Base-by-base conservation (phyloP, 2,888 invertebrate species). In the Trissoscelio sp. region DNA sequence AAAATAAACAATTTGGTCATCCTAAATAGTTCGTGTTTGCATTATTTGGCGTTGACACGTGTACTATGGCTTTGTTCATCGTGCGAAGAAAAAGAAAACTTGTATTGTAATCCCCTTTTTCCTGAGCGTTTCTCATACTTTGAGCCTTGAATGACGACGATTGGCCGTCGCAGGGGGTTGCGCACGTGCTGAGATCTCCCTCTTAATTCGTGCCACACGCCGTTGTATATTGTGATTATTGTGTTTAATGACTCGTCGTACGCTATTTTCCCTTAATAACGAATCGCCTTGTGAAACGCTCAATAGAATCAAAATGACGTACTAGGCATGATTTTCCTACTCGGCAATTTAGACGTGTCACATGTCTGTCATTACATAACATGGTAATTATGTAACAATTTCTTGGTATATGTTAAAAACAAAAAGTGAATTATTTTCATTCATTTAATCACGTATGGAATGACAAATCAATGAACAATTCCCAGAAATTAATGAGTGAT, bases 191-290 rank as follows among this genome's bases (percentile, higher is more conserved):
- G 53, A 81, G 78, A 80, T 83, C 78, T 83, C 81, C 79, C 75
- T 66, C 55, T 72, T 74, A 83, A 85, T 87, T 86, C 83, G 79
- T 73, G 86, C 83, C 86, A 86, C 86, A 86, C 85, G 86, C 79
- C 82, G 80, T 69, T 79, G 79, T 84, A 84, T 85, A 85, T 82
- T 83, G 84, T 82, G 84, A 86, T 84, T 84, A 86, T 84, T 82
- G 70, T 82, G 79, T 84, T 84, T 83, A 83, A 83, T 84, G 79
- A 84, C 82, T 83, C 82, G 82, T 62, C 53, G 72, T 64, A 53
- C 12, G 75, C 67, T 82, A 79, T 79, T 82, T 79, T 77, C 69
- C 79, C 79, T 69, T 79, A 67, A 82, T 75, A 82, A 75, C 48
- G 79, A 79, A 79, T 75, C 72, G 44, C 79, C 72, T 31, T 34